Evolutionary conservation across 2,113 vertebrate genomes (phyloP).

Genomic region (Pogona vitticeps): DNA sequence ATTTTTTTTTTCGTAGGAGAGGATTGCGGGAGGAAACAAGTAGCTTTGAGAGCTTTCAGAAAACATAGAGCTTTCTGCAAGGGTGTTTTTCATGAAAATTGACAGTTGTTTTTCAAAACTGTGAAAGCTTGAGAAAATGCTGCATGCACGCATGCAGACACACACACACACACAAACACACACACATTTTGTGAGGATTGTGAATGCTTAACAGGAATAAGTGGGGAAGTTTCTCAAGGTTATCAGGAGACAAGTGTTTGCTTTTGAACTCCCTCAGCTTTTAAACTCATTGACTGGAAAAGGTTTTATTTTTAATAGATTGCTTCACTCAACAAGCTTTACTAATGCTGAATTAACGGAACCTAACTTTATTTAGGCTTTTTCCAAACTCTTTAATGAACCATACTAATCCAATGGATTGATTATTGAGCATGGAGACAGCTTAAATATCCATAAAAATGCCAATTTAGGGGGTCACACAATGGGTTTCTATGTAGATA

Average conservation of each 20-base stretch:
- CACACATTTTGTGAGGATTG: neutral
- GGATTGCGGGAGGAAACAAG: slow-evolving; percentile 24
- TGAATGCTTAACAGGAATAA: slow-evolving; percentile 51
- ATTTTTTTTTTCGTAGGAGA: slow-evolving; percentile 15
- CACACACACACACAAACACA: neutral
- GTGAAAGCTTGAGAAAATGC: slow-evolving; percentile 36
- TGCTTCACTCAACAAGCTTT: neutral
- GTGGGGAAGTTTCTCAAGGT: slow-evolving; percentile 36
- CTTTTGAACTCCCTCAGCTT: slow-evolving; percentile 9
- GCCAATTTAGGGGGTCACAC: neutral
- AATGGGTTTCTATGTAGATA: neutral
- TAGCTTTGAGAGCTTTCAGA: neutral
- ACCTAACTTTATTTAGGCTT: neutral
- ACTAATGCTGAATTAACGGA: neutral
- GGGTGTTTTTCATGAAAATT: slow-evolving; percentile 39
- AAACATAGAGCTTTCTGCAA: slow-evolving; percentile 27
- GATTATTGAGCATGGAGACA: neutral
- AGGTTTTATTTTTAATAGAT: neutral
- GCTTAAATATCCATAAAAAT: neutral
- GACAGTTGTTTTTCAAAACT: slow-evolving; percentile 35
- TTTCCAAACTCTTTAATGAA: neutral
- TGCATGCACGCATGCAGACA: neutral
- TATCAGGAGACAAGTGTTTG: neutral
- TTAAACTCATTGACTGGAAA: neutral
- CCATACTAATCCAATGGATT: neutral